Base-by-base conservation (phyloP, 2,888 invertebrate species). In the Nymphalis polychloros region DNA sequence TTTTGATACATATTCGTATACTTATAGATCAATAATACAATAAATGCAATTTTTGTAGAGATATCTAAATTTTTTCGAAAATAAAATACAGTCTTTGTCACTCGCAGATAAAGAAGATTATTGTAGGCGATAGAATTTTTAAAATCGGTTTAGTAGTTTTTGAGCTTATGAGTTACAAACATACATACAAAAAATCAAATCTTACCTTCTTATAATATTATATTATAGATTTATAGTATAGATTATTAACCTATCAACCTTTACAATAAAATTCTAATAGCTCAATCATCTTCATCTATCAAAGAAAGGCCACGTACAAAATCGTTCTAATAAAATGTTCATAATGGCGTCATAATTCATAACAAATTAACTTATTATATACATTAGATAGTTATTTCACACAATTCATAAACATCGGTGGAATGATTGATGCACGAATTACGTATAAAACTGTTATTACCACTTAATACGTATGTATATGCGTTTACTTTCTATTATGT, bases 401-500 rank as follows among this genome's bases (percentile, higher is more conserved):
- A 66, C 60, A 53, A 61, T 47, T 66, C 35, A 1, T 20, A 41
- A 20, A 10, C 8, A 57, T 47, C 19, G 13, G 13, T 0, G 17
- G 20, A 60, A 47, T 71, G 68, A 71, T 71, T 68, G 68, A 71
- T 68, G 68, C 46, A 70, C 48, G 63, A 70, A 70, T 71, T 55
- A 55, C 35, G n/a, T 61, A 66, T 55, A 55, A 65, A 65, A 63
- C 19, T 50, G 64, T 64, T 65, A 68, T 68, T 65, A 63, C 57
- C 47, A 59, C 46, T 27, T 19, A n/a, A 64, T 47, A 31, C 13
- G 19, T 61, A 48, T n/a, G 19, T 61, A 48, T 61, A 31, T 35
- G 55, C 66, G 19, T 71, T 67, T 64, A 71, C 71, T 71, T 71
- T 71, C 71, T 71, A 69, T 61, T 61, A 61, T 64, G 35, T 55